Conservation (phyloP, 2,888 invertebrate species). For the Parnassius apollo region DNA sequence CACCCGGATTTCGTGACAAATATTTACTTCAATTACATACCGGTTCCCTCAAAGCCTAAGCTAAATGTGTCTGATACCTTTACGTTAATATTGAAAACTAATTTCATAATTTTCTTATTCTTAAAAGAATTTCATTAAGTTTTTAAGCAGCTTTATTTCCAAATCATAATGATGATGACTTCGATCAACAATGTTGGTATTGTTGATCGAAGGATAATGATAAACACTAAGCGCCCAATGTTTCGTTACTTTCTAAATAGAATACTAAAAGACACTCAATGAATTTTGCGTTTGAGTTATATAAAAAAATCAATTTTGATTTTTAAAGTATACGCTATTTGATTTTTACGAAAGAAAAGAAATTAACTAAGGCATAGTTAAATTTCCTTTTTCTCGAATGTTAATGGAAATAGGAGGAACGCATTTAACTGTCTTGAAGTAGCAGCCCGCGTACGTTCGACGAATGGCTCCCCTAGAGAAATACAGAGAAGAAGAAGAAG, state of each 20-base stretch:
- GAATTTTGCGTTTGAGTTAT: not conserved
- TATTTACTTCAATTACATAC: slow-evolving; percentile 79
- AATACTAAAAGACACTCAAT: too few relatives aligned
- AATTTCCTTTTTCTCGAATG: slow-evolving; percentile 7
- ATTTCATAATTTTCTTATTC: slow-evolving; percentile 36
- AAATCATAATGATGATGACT: too few relatives aligned
- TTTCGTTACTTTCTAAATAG: too few relatives aligned
- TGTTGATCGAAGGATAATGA: too few relatives aligned
- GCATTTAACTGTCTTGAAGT: slow-evolving; percentile 29
- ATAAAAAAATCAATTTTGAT: not conserved
- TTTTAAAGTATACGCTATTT: too few relatives aligned
- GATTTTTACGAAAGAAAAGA: too few relatives aligned
- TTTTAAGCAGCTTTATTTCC: too few relatives aligned
- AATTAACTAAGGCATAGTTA: slow-evolving; percentile 1
- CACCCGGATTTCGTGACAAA: slow-evolving; percentile 76
- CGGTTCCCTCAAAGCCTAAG: slow-evolving; percentile 62
- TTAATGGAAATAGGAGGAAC: slow-evolving; percentile 19
- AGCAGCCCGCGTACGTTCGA: slow-evolving; percentile 39
- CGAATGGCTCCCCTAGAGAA: slow-evolving; percentile 50
- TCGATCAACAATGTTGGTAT: too few relatives aligned
- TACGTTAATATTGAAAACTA: slow-evolving; percentile 54
- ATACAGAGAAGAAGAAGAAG: slow-evolving; percentile 47
- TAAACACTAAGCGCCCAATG: too few relatives aligned
- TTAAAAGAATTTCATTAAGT: slow-evolving; percentile 26
- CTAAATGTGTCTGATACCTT: slow-evolving; percentile 61